Percentiles rank a stretch among this genome's conserved stretches.
These are phyloP conservation scores for Polietes domitor DNA, from an alignment of 2,888 invertebrate genomes.

Conservation along the genomic window DNA sequence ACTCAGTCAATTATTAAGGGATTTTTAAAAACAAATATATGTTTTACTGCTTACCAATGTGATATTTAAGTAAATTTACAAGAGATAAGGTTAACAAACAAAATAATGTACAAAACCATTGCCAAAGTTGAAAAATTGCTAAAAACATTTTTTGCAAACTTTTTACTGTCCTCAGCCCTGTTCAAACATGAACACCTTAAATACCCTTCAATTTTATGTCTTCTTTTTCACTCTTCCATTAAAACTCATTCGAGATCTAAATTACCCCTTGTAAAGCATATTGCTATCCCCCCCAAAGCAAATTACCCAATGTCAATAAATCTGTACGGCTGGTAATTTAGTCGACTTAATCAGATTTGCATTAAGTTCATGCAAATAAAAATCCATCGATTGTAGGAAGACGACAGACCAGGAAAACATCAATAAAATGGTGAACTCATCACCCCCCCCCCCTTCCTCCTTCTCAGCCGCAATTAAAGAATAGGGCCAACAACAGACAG, in stretches of 20 bases:
- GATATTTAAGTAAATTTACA: too few relatives aligned
- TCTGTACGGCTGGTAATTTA: constrained; percentile 51
- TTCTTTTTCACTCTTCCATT: too few relatives aligned
- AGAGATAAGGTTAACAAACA: too few relatives aligned
- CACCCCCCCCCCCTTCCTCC: neutral
- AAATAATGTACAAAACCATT: too few relatives aligned
- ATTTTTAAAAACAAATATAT: too few relatives aligned
- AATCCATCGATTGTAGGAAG: neutral
- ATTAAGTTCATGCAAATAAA: constrained; percentile 53
- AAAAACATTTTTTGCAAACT: too few relatives aligned
- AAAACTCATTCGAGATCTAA: neutral
- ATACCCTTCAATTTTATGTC: too few relatives aligned
- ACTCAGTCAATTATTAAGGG: too few relatives aligned
- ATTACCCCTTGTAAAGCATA: neutral
- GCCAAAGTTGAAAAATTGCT: too few relatives aligned
- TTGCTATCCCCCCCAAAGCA: neutral
- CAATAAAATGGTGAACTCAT: neutral
- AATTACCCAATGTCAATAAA: constrained; percentile 54
- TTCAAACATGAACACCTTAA: too few relatives aligned
- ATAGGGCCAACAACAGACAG: neutral
- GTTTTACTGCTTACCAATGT: too few relatives aligned
- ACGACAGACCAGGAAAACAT: neutral
- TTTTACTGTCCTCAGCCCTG: too few relatives aligned
- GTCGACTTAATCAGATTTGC: constrained; percentile 59
- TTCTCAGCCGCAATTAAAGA: neutral